A percentile compares a stretch with the other conserved stretches of the same genome.
Conservation (phyloP, 2,888 invertebrate species). For the Drosophila leonis region DNA sequence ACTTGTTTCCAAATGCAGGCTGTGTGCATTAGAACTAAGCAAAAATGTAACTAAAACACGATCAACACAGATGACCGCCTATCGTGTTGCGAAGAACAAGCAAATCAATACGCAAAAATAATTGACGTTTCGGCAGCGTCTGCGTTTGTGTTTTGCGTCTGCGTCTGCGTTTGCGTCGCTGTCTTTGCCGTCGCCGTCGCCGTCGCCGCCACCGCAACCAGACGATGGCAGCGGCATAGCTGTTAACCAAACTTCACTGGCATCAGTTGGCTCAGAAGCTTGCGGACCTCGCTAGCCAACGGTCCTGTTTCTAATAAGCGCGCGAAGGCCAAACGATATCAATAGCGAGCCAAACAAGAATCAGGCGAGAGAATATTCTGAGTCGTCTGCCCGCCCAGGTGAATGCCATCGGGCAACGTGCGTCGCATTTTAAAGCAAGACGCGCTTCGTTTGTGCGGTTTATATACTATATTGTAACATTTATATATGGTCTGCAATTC, state of each 20-base stretch:
- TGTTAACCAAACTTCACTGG: conserved; percentile 75
- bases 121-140: conserved; percentile 60
- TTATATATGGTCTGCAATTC: conserved; percentile 70
- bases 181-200: conserved; percentile 24
- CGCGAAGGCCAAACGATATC: conserved; percentile 32
- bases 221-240: conserved; percentile 50
- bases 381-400: conserved; percentile 66
- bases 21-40: conserved; percentile 26
- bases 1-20: conserved; percentile 48
- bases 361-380: conserved; percentile 40
- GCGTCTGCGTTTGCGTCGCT: conserved; percentile 35
- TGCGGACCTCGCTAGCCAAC: conserved; percentile 68
- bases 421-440: conserved; percentile 59
- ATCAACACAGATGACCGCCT: conserved; percentile 46
- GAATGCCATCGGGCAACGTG: conserved; percentile 78
- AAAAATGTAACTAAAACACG: conserved; percentile 38
- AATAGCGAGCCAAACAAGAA: conserved; percentile 32
- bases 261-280: conserved; percentile 75
- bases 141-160: conserved; percentile 16
- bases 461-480: conserved; percentile 47
- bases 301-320: conserved; percentile 71
- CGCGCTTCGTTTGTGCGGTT: conserved; percentile 61
- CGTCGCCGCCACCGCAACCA: conserved; percentile 9
- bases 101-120: conserved; percentile 62
- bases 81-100: conserved; percentile 41